Conservation (phyloP, 1,140 invertebrate species). For the Drosophila subobscura region DNA sequence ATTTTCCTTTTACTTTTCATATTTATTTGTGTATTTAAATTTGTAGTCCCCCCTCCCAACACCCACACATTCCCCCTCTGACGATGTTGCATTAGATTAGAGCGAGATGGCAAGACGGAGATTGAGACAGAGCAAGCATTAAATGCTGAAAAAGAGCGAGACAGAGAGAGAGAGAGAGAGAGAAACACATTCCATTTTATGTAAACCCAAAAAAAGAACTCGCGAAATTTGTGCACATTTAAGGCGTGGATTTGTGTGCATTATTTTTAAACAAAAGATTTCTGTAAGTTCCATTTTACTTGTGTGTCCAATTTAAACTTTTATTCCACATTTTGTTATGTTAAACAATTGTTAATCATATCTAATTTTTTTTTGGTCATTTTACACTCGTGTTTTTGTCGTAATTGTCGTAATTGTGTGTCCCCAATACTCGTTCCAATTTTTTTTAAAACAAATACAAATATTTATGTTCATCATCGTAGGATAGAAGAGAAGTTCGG, state of each 20-base stretch:
- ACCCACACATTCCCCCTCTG: too few species aligned
- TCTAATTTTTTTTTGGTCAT: constrained; percentile 32
- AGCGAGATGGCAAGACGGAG: constrained; percentile 32
- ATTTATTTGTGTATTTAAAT: constrained; percentile 36
- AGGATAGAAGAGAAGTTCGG: constrained; percentile 2
- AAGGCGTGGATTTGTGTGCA: too few species aligned
- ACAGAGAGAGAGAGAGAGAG: constrained; percentile 8
- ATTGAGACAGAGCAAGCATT: constrained; percentile 25
- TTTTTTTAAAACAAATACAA: neutral
- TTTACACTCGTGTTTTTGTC: constrained; percentile 34
- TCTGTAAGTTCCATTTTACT: constrained; percentile 11
- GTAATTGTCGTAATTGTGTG: constrained; percentile 24
- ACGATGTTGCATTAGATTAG: constrained; percentile 59
- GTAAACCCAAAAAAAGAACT: constrained; percentile 20
- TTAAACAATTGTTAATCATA: constrained; percentile 28
- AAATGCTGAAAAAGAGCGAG: constrained; percentile 25
- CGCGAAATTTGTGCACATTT: constrained; percentile 1
- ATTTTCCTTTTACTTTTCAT: constrained; percentile 28
- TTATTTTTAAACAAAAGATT: constrained; percentile 33
- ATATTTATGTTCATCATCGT: constrained; percentile 4
- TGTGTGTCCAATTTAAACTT: constrained; percentile 18
- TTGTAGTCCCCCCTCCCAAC: constrained; percentile 19
- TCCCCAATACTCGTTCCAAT: constrained; percentile 54
- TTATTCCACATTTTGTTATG: constrained; percentile 16
- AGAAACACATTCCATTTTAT: constrained; percentile 63